Base-by-base conservation (phyloP, 2,797 vertebrate species). In the Merluccius polli region DNA sequence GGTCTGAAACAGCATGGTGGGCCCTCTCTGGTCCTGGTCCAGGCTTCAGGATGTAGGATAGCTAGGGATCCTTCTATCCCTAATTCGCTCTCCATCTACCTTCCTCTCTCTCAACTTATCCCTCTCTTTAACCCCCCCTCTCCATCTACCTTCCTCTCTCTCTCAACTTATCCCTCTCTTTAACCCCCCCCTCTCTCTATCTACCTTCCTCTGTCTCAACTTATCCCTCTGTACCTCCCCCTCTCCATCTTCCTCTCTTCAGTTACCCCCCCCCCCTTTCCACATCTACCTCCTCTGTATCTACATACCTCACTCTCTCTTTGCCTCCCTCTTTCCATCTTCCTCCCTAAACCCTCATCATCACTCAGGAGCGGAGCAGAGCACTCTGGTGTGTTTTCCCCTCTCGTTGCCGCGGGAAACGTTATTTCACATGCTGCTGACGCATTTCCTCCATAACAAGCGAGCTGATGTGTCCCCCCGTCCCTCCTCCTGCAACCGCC, bases 121-220 rank as follows among this genome's bases (percentile, higher is more conserved):
- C 32, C 81, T 87, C 82, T 80, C 75, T 82, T 30, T 7, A 21
- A n/a, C 59, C 31, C 24, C 36, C 33, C 73, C 16, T 74, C 81
- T 81, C 76, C 80, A 81, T 80, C 77, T 86, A 85, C 76, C 81
- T 84, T 87, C 18, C 81, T 80, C 84, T 76, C 87, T 88, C 87
- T 81, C 0, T 75, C 76, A 75, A 74, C 1, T 67, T 79, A 33
- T 33, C 32, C 32, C 81, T 87, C 82, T 80, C 75, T 82, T 30
- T 7, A 21, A n/a, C 18, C 21, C 31, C 72, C 4, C 32, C 4
- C 48, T 32, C 72, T 36, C 35, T 33, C 32, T 7, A 33, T 33
- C 32, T 33, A 3, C 32, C 7, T 33, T 7, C 7, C 32, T 33
- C 32, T 33, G 2, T 33, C 32, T 33, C 32, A 3, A 2, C 32